Conservation (phyloP, 2,113 vertebrate species). For the Centropus bengalensis region DNA sequence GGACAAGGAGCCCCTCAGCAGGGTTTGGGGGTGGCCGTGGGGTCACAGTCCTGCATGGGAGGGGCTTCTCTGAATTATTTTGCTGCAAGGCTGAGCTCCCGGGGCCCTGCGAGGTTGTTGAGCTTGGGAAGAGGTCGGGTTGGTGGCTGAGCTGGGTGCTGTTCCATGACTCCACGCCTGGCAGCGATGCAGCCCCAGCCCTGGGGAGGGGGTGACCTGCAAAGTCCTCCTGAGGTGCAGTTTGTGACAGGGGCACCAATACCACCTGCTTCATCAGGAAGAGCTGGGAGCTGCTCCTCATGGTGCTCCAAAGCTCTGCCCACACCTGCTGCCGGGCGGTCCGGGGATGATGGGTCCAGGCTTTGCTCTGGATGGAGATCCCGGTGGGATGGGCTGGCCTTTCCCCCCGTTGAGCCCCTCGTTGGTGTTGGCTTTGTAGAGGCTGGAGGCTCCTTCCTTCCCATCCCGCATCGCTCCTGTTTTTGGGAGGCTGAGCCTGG, state of each 20-base stretch:
- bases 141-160: background rate
- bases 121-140: background rate
- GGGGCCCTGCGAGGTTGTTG: background rate
- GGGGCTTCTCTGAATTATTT: background rate
- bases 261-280: fast-evolving
- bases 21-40: fast-evolving
- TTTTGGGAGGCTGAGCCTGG: background rate
- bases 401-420: background rate
- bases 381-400: background rate
- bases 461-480: background rate
- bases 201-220: background rate
- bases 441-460: background rate
- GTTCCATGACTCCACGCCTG: background rate
- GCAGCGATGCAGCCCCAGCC: fast-evolving
- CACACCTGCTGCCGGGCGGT: background rate
- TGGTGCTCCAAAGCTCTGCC: background rate
- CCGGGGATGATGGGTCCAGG: background rate
- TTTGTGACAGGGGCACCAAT: background rate
- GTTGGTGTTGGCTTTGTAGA: background rate
- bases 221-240: background rate
- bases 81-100: background rate
- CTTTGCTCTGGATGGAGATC: background rate
- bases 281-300: background rate
- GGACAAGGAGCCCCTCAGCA: background rate
- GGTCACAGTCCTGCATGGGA: background rate